A percentile compares a stretch with the other conserved stretches of the same genome.
These are phyloP conservation scores for Drosophila seclusa DNA, from an alignment of 2,888 invertebrate genomes.

Conservation along the genomic window DNA sequence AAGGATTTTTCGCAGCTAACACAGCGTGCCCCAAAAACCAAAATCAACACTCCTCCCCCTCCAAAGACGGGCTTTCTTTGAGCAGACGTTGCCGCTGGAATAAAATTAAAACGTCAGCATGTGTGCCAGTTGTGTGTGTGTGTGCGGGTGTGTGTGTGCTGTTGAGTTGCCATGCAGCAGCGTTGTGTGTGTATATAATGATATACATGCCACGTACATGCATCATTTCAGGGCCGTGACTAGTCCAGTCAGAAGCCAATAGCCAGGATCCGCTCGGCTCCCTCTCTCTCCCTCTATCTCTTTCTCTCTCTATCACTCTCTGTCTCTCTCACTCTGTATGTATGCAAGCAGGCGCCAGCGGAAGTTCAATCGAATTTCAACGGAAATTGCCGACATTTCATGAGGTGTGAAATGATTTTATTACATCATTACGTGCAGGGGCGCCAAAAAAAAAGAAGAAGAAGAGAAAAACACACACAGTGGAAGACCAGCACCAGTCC, in stretches of 20 bases:
- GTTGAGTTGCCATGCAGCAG: constrained; percentile 45
- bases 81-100: constrained; percentile 52
- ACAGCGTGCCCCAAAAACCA: not conserved
- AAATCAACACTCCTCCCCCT: not conserved
- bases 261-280: not conserved
- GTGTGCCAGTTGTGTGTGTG: constrained; percentile 33
- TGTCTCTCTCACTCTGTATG: not conserved
- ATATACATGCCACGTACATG: constrained; percentile 80
- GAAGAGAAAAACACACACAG: not conserved
- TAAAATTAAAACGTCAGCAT: constrained; percentile 81
- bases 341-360: constrained; percentile 48
- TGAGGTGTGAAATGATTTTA: constrained; percentile 84
- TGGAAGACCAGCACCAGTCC: not conserved
- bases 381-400: constrained; percentile 83
- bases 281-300: too few relatives aligned
- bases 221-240: constrained; percentile 70
- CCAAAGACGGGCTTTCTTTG: not conserved
- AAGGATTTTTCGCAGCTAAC: constrained; percentile 56
- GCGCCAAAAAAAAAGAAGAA: constrained; percentile 48
- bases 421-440: constrained; percentile 82
- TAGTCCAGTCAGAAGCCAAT: constrained; percentile 54
- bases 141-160: constrained; percentile 34
- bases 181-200: constrained; percentile 53
- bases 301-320: not conserved
- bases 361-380: constrained; percentile 80